A percentile compares a stretch with the other conserved stretches of the same genome.
These are phyloP conservation scores for Lysiphlebus fabarum DNA, from an alignment of 1,140 invertebrate genomes.

Conservation along the genomic window DNA sequence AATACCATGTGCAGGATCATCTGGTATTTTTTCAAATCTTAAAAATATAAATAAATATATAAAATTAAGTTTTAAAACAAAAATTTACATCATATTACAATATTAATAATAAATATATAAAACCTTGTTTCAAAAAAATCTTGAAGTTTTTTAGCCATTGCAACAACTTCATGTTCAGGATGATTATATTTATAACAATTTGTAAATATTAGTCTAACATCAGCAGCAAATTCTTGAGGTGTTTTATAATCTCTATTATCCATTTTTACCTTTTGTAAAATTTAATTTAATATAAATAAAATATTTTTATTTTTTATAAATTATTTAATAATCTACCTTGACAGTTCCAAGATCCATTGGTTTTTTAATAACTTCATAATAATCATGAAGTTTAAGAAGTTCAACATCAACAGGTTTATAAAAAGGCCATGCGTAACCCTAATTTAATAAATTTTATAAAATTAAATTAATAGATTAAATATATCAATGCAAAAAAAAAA, in stretches of 20 bases:
- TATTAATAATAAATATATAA: constrained; percentile 13
- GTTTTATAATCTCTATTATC: constrained; percentile 90
- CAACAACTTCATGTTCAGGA: constrained; percentile 93
- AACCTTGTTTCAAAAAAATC: constrained; percentile 96
- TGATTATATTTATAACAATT: constrained; percentile 99
- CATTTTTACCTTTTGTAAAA: constrained; percentile 74
- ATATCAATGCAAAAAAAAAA: constrained; percentile 13
- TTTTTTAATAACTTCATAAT: constrained; percentile 98
- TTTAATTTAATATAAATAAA: too few species aligned
- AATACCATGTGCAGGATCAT: constrained; percentile 67
- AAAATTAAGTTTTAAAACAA: too few species aligned
- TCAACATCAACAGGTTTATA: constrained; percentile 98
- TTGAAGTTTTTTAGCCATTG: constrained; percentile 94
- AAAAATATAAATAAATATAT: neutral
- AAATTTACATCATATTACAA: too few species aligned
- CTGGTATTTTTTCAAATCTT: constrained; percentile 89
- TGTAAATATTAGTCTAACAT: constrained; percentile 96
- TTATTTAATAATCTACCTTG: constrained; percentile 59
- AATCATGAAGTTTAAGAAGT: constrained; percentile 91
- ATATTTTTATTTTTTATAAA: neutral
- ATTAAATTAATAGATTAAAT: constrained; percentile 16
- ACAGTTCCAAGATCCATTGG: constrained; percentile 99
- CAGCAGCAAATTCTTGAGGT: constrained; percentile 87
- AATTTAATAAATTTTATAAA: constrained; percentile 35
- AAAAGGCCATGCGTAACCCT: constrained; percentile 98